phyloP scores from a whole-genome alignment of 2,797 vertebrate genomes.

The Notolabrus celidotus region DNA sequence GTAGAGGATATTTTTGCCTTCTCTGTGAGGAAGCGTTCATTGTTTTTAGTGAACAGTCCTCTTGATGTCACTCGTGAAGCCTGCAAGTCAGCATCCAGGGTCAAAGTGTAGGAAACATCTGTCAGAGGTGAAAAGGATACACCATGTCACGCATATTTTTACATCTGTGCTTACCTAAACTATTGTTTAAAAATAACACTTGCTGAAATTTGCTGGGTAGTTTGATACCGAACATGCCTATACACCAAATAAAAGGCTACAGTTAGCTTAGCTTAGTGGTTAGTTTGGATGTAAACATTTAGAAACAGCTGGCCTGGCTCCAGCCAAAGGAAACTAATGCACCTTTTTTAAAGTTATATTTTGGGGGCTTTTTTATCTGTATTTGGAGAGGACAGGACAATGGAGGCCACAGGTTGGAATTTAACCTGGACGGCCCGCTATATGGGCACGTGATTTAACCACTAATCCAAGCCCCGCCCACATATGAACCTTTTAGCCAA shows the following conservation, averaged over 20 bases:
- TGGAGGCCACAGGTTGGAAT: too few species aligned
- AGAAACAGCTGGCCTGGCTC: not conserved
- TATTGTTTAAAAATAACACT: not conserved
- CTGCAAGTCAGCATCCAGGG: conserved; percentile 89
- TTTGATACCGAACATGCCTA: too few species aligned
- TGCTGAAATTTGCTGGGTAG: not conserved
- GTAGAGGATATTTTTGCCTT: conserved; percentile 66
- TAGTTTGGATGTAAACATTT: not conserved
- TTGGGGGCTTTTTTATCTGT: too few species aligned
- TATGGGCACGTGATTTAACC: too few species aligned
- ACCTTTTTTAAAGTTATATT: too few species aligned
- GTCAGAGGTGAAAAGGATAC: not conserved
- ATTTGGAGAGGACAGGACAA: too few species aligned
- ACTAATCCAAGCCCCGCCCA: too few species aligned
- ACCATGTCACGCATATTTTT: not conserved
- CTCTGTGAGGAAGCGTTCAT: conserved; percentile 86
- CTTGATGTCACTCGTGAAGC: conserved; percentile 89
- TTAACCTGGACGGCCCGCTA: too few species aligned
- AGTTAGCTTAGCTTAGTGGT: not conserved
- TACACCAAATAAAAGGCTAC: not conserved
- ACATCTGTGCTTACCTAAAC: not conserved
- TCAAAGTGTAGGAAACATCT: conserved; percentile 89
- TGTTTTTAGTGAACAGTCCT: conserved; percentile 89
- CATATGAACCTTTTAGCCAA: not conserved
- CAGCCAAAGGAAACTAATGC: too few species aligned